Base-by-base conservation (phyloP, 2,888 invertebrate genomes). In the Conops quadrifasciatus region DNA sequence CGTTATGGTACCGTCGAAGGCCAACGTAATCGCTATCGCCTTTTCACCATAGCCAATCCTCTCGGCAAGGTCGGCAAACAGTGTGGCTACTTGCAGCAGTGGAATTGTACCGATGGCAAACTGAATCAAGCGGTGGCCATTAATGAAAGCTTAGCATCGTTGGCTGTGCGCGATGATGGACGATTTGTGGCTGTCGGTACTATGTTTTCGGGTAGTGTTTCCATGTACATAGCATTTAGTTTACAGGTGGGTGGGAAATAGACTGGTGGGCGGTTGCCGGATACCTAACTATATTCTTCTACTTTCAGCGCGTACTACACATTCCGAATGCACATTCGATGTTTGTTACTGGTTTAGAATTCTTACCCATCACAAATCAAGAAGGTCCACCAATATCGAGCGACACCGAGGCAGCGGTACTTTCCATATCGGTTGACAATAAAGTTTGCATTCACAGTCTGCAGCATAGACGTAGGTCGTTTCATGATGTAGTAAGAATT, bases 351-450 rank as follows among this genome's bases (percentile, higher is more conserved):
- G 97, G 97, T 15, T 87, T 99, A 77, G 94, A 95, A 87, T 98
- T 99, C 88, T 88, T 98, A 79, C 95, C 96, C 36, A 89, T 89
- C 73, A 88, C 88, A 15, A 88, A 88, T 79, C 86, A 88, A 75
- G 93, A 93, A 83, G 91, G 91, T 28, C 91, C 92, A 59, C 88
- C 92, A 58, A 90, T 93, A 73, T 91, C 92, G 21, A 90, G 91
- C 80, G 90, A 91, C 80, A 88, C 91, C 62, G 94, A 95, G 86
- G 94, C 95, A 68, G 95, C 96, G 58, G 92, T 97, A 76, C 89
- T 98, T 76, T 96, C 96, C 84, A 96, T 98, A 81, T 97, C 97
- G 30, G 96, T 97, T 49, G 98, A 98, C 89, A 97, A 97, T 88
- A 92, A 93, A 87, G 91, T 96, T 77, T 93, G 93, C 85, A 92